Conservation (phyloP, 2,797 vertebrate genomes). For the Luscinia megarhynchos region DNA sequence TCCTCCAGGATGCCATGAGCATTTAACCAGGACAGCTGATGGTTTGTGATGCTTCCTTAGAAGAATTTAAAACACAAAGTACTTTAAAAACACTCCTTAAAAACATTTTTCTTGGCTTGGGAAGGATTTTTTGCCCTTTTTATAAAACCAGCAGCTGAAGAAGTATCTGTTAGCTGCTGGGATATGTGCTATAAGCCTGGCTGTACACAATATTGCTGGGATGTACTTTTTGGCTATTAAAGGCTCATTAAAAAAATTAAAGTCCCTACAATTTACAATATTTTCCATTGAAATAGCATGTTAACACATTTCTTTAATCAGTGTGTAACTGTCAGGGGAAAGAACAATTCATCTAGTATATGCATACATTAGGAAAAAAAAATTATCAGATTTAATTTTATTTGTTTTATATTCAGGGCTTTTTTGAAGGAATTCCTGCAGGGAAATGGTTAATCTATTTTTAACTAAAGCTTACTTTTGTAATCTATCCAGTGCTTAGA, state of each 20-base stretch:
- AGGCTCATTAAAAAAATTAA: conserved; percentile 67
- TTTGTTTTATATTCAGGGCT: conserved; percentile 71
- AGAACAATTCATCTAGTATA: conserved; percentile 65
- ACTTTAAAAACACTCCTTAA: not conserved
- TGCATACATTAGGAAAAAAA: conserved; percentile 64
- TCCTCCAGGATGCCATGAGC: not conserved
- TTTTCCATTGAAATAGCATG: conserved; percentile 67
- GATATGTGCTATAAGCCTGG: not conserved
- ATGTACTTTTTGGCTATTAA: conserved; percentile 45
- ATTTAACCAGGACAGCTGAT: not conserved
- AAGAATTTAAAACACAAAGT: not conserved
- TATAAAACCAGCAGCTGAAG: not conserved
- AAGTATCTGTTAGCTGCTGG: not conserved
- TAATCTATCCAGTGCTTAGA: conserved; percentile 90
- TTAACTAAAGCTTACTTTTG: conserved; percentile 95
- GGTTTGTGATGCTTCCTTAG: not conserved
- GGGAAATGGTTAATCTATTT: conserved; percentile 91
- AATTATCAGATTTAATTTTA: conserved; percentile 72
- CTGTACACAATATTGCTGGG: not conserved
- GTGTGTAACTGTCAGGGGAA: conserved; percentile 59
- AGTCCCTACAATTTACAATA: conserved; percentile 53
- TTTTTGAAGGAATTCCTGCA: conserved; percentile 74
- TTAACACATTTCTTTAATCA: conserved; percentile 72
- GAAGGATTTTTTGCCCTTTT: not conserved
- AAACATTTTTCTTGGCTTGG: not conserved